Evolutionary conservation across 2,888 invertebrate species (phyloP), one percentile per base, ranked within the genome.

Genomic region (Clanis bilineata): DNA sequence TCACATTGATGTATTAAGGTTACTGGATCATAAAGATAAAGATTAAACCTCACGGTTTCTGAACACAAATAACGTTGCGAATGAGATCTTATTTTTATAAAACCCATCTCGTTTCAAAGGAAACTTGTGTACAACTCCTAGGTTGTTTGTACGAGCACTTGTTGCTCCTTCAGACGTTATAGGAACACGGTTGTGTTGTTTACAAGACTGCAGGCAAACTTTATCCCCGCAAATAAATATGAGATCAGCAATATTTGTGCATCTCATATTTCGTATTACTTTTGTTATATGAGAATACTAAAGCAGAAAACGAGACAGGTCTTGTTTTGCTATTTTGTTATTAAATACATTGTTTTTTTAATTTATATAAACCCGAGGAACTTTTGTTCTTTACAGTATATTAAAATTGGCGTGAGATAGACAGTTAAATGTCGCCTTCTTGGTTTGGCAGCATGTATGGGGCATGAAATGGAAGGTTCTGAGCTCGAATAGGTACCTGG

Each of bases 141-240:
- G 62, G 54, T 62, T 76, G 72, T 77, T 76, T 76, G 66, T 69
- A 58, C 62, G 66, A 71, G 66, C 78, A 79, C 78, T 78, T 79
- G 78, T 79, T 77, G 77, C 76, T 67, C 66, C 66, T 64, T 59
- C 66, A 71, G 62, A 68, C 66, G 63, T 57, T 64, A 65, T 64
- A 66, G 59, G 63, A 59, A 67, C 63, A 69, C 51, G 62, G 63
- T 61, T 72, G 68, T 57, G 55, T 62, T 74, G 78, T 79, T 78
- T 76, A 78, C 79, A 79, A 73, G 72, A 75, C 73, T 76, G 70
- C 73, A 71, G 73, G 74, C 71, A 67, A 80, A 83, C 71, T 80
- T 81, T 74, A 71, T 66, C 67, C 6, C 71, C 65, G 69, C 72
- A 74, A 75, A 76, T 71, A 72, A 76, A 80, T 76, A 79, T 74